Evolutionary conservation across 2,797 vertebrate species (phyloP).

Genomic region (Coregonus sp.): DNA sequence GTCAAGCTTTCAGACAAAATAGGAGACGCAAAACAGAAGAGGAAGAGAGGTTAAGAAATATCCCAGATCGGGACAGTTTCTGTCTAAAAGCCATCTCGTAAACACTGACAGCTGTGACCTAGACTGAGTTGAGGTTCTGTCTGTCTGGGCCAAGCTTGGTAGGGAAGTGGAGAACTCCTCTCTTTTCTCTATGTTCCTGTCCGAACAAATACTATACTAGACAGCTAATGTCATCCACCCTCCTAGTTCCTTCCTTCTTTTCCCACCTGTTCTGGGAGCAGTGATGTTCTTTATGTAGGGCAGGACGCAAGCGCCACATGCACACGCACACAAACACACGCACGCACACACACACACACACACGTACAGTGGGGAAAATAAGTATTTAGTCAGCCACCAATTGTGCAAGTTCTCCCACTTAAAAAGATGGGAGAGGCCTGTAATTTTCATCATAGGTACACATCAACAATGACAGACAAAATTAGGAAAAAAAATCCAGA

Average conservation of each 20-base stretch:
- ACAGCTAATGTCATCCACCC: background rate
- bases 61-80: background rate
- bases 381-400: too few relatives aligned
- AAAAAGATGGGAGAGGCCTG: too few relatives aligned
- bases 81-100: background rate
- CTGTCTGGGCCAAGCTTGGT: background rate
- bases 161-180: background rate
- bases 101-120: conserved; percentile 26
- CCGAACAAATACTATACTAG: background rate
- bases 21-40: too few relatives aligned
- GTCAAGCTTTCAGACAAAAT: background rate
- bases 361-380: too few relatives aligned
- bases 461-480: too few relatives aligned
- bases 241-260: background rate
- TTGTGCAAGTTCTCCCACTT: too few relatives aligned
- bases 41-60: background rate
- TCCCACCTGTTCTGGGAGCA: background rate
- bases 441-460: too few relatives aligned
- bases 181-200: background rate
- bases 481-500: too few relatives aligned
- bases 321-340: background rate
- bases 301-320: too few relatives aligned
- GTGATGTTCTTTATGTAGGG: background rate
- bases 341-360: too few relatives aligned
- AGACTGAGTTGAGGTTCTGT: background rate